Base-by-base conservation (phyloP, 2,797 vertebrate genomes). In the Oceanodroma leucorhoa region DNA sequence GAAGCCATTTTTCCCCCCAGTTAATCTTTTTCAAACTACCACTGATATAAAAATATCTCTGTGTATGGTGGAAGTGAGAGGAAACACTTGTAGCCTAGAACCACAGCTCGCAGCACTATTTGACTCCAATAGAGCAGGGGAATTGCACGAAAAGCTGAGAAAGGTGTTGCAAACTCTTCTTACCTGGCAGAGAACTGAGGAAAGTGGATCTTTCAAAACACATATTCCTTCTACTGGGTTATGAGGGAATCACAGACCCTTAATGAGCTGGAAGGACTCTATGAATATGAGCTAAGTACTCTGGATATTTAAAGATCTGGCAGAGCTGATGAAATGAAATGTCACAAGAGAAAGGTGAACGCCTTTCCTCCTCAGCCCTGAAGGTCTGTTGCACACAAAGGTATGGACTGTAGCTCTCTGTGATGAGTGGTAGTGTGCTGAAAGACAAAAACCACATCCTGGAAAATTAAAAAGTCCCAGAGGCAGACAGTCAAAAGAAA, bases 1-100 rank as follows among this genome's bases (percentile, higher is more conserved):
- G 50, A 43, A 89, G 24, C 3, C 8, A 10, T 19, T 55, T 14
- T 1, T 1, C 0, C 11, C 3, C 36, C 10, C 2, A 7, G 1
- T 76, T 66, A 45, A 41, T 73, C 9, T 53, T 80, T 85, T 60
- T 36, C 46, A 46, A 40, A 55, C 11, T 45, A 24, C 2, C 18
- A 34, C 10, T n/a, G 40, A 16, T 58, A 66, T 6, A 77, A 73
- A 89, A 70, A 38, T 22, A 51, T 24, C 23, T 67, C 43, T 55
- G 23, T 26, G 24, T 9, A 5, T 11, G 30, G 34, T 62, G 46
- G 53, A 69, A 53, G 34, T 2, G 38, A 29, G 48, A 51, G 55
- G 36, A 87, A 48, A 36, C 1, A 15, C 36, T 46, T 75, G 34
- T 5, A 84, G 66, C 51, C 70, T 9, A 4, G 48, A 55, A 22